Evolutionary conservation across 2,888 invertebrate species (phyloP), one percentile per base, ranked within the genome.

Genomic region (Gymnosoma rotundatum): DNA sequence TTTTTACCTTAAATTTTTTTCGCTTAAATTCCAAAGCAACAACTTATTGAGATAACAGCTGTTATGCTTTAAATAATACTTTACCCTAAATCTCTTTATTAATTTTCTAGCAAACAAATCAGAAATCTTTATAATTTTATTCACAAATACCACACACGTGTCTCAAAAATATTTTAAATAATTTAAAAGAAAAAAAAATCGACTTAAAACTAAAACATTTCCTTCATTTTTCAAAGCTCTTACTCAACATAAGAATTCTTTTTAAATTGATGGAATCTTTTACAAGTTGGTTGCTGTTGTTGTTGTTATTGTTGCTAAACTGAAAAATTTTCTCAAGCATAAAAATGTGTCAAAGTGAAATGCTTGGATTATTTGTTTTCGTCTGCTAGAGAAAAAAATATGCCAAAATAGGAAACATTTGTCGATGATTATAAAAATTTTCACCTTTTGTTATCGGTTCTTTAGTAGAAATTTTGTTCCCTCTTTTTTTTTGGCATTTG

Each of bases 351-450:
- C 84, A 84, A 78, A 74, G 52, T 78, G 52, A 78, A 70, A 52
- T 70, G 58, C 48, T 70, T 64, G 67, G 78, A 84, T 82, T 84
- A 82, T 84, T 84, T 84, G 69, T 84, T 70, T 74, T 61, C 72
- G 16, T 60, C 42, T 45, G 38, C 42, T 21, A 16, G 25, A 66
- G 18, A 61, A 72, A 56, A 76, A 72, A 12, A 72, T 58, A 74
- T 67, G 16, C 12, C 32, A 48, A 69, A 70, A 63, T 67, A 38
- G 73, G 36, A 72, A 75, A 69, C 64, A 64, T 78, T 84, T 84
- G 83, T 84, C 81, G 84, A 84, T 82, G 81, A 84, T 78, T 84
- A 78, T 78, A 81, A 63, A 84, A 84, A 70, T 73, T 14, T 81
- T 64, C 73, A 76, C 83, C 83, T 80, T 83, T 80, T 80, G 78